A percentile compares a stretch with the other conserved stretches of the same genome.
Conservation (phyloP, 1,140 invertebrate species). For the Colletes gigas region DNA sequence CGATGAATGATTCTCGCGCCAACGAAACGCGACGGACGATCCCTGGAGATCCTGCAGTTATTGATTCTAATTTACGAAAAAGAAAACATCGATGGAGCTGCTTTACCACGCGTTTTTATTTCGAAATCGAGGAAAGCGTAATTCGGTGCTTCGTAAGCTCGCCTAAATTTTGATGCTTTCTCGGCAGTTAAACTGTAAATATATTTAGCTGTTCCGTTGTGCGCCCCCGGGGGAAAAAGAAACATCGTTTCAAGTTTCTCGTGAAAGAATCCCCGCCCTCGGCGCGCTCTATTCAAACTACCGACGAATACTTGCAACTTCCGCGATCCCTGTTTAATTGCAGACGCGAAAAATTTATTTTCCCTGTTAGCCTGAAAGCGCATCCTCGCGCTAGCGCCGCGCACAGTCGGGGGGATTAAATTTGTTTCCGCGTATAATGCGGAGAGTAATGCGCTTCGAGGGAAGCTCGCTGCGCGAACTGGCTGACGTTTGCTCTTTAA, state of each 20-base stretch:
- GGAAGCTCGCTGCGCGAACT: too few species aligned
- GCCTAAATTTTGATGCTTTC: background rate
- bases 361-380: background rate
- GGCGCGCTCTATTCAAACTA: background rate
- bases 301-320: background rate
- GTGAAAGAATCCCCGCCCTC: background rate
- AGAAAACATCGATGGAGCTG: too few species aligned
- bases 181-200: background rate
- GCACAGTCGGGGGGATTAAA: background rate
- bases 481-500: background rate
- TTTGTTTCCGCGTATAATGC: conserved; percentile 1
- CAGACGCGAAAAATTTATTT: conserved; percentile 16
- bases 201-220: background rate
- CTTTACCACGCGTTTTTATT: background rate
- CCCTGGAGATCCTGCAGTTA: too few species aligned
- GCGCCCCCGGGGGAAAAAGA: background rate
- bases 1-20: background rate
- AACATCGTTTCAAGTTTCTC: conserved; percentile 6
- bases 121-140: too few species aligned
- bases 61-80: too few species aligned
- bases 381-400: background rate
- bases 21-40: background rate
- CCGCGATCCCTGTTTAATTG: conserved; percentile 11
- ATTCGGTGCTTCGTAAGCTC: background rate
- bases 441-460: background rate